Conservation (phyloP, 2,888 invertebrate species). For the Laothoe populi region DNA sequence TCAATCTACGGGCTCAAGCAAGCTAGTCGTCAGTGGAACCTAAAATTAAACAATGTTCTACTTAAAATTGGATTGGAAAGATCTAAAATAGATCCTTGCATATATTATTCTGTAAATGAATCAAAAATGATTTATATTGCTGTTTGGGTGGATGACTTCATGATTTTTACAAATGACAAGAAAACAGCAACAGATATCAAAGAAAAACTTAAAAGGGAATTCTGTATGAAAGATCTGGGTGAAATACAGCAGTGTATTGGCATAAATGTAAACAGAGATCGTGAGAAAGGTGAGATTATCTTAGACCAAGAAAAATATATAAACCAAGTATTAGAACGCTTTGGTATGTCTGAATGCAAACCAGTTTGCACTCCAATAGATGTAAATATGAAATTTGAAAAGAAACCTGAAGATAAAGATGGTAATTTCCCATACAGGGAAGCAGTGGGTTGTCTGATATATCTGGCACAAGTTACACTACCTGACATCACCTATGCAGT, state of each 20-base stretch:
- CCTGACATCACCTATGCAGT: conserved; percentile 43
- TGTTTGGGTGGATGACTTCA: conserved; percentile 35
- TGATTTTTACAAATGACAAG: conserved; percentile 32
- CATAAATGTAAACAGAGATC: conserved; percentile 29
- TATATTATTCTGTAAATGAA: conserved; percentile 31
- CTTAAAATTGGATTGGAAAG: conserved; percentile 24
- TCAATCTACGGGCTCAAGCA: conserved; percentile 40
- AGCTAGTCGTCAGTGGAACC: conserved; percentile 40
- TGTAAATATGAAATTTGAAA: conserved; percentile 35
- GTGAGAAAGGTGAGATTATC: conserved; percentile 25
- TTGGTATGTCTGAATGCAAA: conserved; percentile 39
- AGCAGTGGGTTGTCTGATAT: conserved; percentile 39
- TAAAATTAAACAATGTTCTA: conserved; percentile 33
- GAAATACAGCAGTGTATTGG: conserved; percentile 31
- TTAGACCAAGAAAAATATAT: conserved; percentile 41
- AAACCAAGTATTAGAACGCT: conserved; percentile 31
- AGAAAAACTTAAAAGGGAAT: conserved; percentile 31
- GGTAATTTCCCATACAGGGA: conserved; percentile 35
- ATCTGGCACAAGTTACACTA: conserved; percentile 38
- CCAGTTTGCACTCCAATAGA: conserved; percentile 39
- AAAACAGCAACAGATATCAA: conserved; percentile 26
- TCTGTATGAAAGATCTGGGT: conserved; percentile 34
- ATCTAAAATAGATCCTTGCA: conserved; percentile 35
- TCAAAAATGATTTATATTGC: conserved; percentile 31
- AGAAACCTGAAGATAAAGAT: conserved; percentile 31